These are phyloP conservation scores for Agapostemon virescens DNA, from an alignment of 2,888 invertebrate genomes.

Conservation along the genomic window DNA sequence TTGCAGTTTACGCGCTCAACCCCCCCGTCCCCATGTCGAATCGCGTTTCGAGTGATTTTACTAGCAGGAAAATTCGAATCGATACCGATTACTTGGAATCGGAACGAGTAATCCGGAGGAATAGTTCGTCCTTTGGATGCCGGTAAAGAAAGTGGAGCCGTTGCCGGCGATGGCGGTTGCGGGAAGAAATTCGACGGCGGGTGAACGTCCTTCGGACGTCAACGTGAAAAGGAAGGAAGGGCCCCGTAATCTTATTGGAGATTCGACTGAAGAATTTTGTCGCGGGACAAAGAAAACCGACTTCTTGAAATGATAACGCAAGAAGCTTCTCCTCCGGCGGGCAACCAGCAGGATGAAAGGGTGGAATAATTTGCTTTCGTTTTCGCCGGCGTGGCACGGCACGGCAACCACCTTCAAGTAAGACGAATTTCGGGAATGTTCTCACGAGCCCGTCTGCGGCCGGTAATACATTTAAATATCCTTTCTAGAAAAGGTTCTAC, in stretches of 20 bases:
- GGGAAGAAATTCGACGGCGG: not conserved
- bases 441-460: constrained; percentile 27
- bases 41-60: not conserved
- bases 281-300: constrained; percentile 37
- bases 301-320: constrained; percentile 44
- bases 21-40: too few species aligned
- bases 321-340: constrained; percentile 24
- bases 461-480: constrained; percentile 57
- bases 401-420: constrained; percentile 5
- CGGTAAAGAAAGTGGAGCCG: not conserved
- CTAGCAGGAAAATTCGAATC: not conserved
- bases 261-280: constrained; percentile 41
- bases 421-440: constrained; percentile 43
- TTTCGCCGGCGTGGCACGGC: not conserved
- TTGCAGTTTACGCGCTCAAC: not conserved
- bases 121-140: not conserved
- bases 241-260: constrained; percentile 39
- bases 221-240: not conserved
- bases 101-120: not conserved
- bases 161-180: too few species aligned
- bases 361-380: constrained; percentile 45
- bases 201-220: not conserved
- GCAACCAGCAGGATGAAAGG: constrained; percentile 28
- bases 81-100: not conserved
- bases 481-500: constrained; percentile 52